Base-by-base conservation (phyloP, 23 tunicate genomes). In the Corella eumyota region DNA sequence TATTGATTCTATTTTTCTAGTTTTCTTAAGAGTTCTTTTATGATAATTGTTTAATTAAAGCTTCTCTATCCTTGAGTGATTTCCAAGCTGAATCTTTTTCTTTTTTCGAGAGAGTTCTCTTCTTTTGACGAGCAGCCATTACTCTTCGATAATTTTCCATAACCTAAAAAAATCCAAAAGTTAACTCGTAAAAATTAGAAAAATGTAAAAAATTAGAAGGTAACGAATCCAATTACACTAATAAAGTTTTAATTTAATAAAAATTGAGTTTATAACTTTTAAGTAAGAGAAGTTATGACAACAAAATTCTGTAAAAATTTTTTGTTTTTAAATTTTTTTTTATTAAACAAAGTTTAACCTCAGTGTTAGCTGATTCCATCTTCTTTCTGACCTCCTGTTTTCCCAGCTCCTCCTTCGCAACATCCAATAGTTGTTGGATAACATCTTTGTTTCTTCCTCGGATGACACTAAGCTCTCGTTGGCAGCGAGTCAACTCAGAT, bases 11-110 rank as follows among this genome's bases (percentile, higher is more conserved):
- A n/a, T n/a, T n/a, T n/a, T n/a, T n/a, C n/a, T n/a, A n/a, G n/a
- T n/a, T n/a, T n/a, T n/a, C n/a, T n/a, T n/a, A n/a, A n/a, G n/a
- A n/a, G n/a, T n/a, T n/a, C n/a, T n/a, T n/a, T n/a, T n/a, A n/a
- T 7, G 11, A 76, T 0, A 84, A 31, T 46, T 84, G 94, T 60
- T 84, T 84, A 21, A 84, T 35, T 17, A 84, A 62, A 7, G 51
- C 30, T 11, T 84, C 94, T 37, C 94, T 30, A 32, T 84, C 94
- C 24, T 76, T 70, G 56, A 85, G 23, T 0, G 85, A 58, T 59
- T 77, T 85, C 79, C 82, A 64, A 0, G 85, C 85, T 2, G 67
- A 40, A 32, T 85, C 95, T 53, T 85, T 85, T 47, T 85, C 95
- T 38, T 85, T 85, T 49, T 77, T 85, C 73, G 67, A 45, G 40